A percentile compares a stretch with the other conserved stretches of the same genome.
phyloP scores from a whole-genome alignment of 2,888 invertebrate genomes.

The Drosophila limbata region DNA sequence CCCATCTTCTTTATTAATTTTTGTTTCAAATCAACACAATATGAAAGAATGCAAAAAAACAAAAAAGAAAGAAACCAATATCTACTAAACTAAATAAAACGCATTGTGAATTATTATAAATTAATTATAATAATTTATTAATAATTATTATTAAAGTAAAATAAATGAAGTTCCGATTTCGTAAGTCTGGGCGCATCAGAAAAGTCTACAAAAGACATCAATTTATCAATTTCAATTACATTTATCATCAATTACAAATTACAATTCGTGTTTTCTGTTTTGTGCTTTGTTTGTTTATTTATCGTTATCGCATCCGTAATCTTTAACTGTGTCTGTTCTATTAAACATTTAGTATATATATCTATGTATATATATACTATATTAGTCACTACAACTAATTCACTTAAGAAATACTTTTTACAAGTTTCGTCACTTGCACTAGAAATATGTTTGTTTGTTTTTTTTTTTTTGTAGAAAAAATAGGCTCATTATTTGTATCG shows the following conservation, averaged over 20 bases:
- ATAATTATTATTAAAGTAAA: constrained; percentile 77
- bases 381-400: constrained; percentile 65
- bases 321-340: constrained; percentile 33
- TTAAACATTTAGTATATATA: constrained; percentile 41
- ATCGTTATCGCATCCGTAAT: constrained; percentile 3
- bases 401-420: constrained; percentile 74
- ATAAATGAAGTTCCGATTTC: constrained; percentile 78
- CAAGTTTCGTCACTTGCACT: constrained; percentile 68
- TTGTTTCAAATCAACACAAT: constrained; percentile 46
- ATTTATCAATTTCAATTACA: constrained; percentile 37
- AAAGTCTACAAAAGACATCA: constrained; percentile 63
- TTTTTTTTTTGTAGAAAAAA: constrained; percentile 57
- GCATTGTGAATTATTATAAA: constrained; percentile 75
- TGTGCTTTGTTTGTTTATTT: constrained; percentile 17
- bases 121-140: constrained; percentile 81
- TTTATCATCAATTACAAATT: constrained; percentile 37
- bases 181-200: constrained; percentile 55
- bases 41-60: neutral
- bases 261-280: constrained; percentile 31
- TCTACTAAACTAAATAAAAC: constrained; percentile 63
- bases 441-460: constrained; percentile 41
- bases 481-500: constrained; percentile 39
- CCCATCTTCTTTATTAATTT: constrained; percentile 37
- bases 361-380: constrained; percentile 18
- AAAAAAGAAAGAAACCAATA: constrained; percentile 24